Base-by-base conservation (phyloP, 2,888 invertebrate genomes). In the Chelonus formosanus region DNA sequence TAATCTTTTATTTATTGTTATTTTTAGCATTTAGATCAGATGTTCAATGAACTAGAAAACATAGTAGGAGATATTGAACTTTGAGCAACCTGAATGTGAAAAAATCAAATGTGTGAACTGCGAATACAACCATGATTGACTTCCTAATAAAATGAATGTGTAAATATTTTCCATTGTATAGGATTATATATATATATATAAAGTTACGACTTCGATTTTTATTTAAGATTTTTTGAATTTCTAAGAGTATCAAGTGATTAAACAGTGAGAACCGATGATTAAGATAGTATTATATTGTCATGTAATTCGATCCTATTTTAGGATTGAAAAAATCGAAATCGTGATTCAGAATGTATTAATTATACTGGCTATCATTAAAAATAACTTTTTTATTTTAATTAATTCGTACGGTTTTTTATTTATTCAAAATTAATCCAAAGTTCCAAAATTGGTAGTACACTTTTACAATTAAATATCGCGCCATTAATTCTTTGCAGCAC, bases 31-130 rank as follows among this genome's bases (percentile, higher is more conserved):
- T 75, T 82, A 5, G 82, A 82, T 63, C 74, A 76, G 63, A 79
- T 82, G 76, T 82, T 82, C 60, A 79, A 67, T 62, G 74, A 80
- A 57, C 70, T 82, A 55, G 80, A 80, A 63, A 80, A 79, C 35
- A 79, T 75, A 68, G 75, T 80, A 60, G 76, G 74, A 65, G 79
- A 81, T 64, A 79, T 82, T 53, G 73, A 73, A 62, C 74, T 81
- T 55, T 79, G 75, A 73, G 69, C 58, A 43, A n/a, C 34, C 62
- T 47, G 45, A 40, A 40, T 5, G 40, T 5, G 40, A 5, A 40
- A 5, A 40, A 40, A 40, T 40, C 5, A 3, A 40, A 40, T 40
- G 40, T 40, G 20, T 48, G 36, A 48, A 10, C 10, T 36, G 10
- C 3, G 4, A 6, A 40, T 40, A 3, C 4, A 40, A 20, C 20